Conservation (phyloP, 2,113 vertebrate genomes). For the Zosterops japonicus region DNA sequence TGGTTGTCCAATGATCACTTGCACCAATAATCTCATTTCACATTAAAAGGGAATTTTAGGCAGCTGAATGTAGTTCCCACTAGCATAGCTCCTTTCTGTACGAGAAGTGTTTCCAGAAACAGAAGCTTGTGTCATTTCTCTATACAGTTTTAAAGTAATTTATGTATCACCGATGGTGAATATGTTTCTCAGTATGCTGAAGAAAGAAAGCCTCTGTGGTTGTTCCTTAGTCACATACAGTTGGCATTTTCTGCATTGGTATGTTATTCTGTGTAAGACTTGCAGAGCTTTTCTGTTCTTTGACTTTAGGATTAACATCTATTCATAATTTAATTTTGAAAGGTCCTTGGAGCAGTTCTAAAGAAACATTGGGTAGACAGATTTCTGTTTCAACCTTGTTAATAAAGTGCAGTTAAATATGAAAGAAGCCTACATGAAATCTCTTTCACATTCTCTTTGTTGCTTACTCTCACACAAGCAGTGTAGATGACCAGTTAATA, state of each 20-base stretch:
- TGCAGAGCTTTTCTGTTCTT: neutral
- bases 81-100: neutral
- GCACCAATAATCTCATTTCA: neutral
- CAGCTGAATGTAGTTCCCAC: neutral
- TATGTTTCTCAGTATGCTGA: neutral
- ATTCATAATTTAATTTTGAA: neutral
- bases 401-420: neutral
- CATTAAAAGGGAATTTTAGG: neutral
- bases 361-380: neutral
- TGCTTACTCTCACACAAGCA: neutral
- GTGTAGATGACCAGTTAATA: neutral
- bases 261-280: neutral
- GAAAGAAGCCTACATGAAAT: neutral
- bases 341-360: neutral
- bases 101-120: neutral
- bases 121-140: neutral
- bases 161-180: neutral
- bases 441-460: neutral
- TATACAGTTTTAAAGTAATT: neutral
- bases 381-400: neutral
- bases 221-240: neutral
- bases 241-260: neutral
- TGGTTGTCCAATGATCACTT: neutral
- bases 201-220: neutral
- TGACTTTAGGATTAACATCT: neutral